Evolutionary conservation across 1,140 invertebrate genomes (phyloP).

Genomic region (Drosophila rufa): DNA sequence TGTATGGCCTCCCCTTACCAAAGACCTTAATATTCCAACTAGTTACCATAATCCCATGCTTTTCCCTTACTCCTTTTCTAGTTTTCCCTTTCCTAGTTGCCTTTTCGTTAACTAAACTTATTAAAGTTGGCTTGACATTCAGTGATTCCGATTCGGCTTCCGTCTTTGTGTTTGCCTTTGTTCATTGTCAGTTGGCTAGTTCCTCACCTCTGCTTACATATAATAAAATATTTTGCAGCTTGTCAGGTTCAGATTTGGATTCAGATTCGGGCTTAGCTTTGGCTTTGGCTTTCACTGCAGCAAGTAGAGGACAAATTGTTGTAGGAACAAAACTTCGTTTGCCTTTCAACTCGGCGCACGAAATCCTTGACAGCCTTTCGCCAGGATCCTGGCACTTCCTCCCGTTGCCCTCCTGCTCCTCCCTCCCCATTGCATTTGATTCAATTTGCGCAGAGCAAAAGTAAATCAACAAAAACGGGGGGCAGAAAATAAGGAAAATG

Average conservation of each 20-base stretch:
- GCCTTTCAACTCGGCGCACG: constrained; percentile 45
- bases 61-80: not conserved
- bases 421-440: constrained; percentile 66
- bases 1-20: too few relatives aligned
- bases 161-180: constrained; percentile 13
- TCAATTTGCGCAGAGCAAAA: constrained; percentile 70
- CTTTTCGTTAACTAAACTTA: constrained; percentile 42
- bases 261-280: constrained; percentile 7
- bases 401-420: not conserved
- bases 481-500: constrained; percentile 16
- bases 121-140: constrained; percentile 38
- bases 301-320: constrained; percentile 48
- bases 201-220: constrained; percentile 27
- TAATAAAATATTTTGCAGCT: constrained; percentile 44
- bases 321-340: constrained; percentile 54
- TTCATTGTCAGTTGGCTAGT: constrained; percentile 32
- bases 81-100: constrained; percentile 1
- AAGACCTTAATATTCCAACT: not conserved
- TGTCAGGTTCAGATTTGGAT: constrained; percentile 30
- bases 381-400: constrained; percentile 15
- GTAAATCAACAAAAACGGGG: constrained; percentile 48
- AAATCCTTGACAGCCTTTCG: constrained; percentile 47
- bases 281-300: constrained; percentile 27
- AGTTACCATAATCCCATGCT: not conserved
- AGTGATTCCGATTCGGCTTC: constrained; percentile 30